Conservation (phyloP, 2,113 vertebrate genomes). For the Hydrolagus affinis region DNA sequence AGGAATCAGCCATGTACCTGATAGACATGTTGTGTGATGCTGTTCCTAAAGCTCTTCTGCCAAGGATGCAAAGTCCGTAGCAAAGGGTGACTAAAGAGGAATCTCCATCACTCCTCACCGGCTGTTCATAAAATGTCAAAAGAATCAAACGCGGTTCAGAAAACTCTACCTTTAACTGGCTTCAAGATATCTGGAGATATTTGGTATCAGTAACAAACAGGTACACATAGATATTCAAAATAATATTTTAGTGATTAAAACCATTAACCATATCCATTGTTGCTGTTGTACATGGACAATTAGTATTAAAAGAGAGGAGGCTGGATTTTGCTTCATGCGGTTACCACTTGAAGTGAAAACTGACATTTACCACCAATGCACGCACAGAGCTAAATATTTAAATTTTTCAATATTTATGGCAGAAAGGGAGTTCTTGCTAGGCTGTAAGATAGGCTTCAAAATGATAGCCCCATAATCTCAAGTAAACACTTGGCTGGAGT, state of each 20-base stretch:
- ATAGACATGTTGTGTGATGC: conserved; percentile 89
- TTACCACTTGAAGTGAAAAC: too few relatives aligned
- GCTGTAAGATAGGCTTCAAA: too few relatives aligned
- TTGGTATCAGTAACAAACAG: not conserved
- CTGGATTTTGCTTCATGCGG: too few relatives aligned
- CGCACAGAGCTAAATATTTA: too few relatives aligned
- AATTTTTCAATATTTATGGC: too few relatives aligned
- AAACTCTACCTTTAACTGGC: not conserved
- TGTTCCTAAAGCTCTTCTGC: conserved; percentile 79
- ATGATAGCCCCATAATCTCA: too few relatives aligned
- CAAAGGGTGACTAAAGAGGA: conserved; percentile 82
- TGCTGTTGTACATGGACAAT: not conserved
- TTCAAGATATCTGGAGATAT: not conserved
- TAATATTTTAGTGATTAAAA: conserved; percentile 2
- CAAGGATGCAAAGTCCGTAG: conserved; percentile 86
- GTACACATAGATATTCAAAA: not conserved
- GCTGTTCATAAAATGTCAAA: conserved; percentile 47
- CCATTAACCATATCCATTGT: not conserved
- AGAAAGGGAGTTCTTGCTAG: too few relatives aligned
- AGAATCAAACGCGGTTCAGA: conserved; percentile 4
- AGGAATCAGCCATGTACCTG: conserved; percentile 59
- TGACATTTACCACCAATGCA: too few relatives aligned
- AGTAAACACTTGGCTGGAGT: not conserved
- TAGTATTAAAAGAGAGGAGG: not conserved
- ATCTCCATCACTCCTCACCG: conserved; percentile 81